Conservation (phyloP, 1,140 invertebrate species). For the Lycorma delicatula region DNA sequence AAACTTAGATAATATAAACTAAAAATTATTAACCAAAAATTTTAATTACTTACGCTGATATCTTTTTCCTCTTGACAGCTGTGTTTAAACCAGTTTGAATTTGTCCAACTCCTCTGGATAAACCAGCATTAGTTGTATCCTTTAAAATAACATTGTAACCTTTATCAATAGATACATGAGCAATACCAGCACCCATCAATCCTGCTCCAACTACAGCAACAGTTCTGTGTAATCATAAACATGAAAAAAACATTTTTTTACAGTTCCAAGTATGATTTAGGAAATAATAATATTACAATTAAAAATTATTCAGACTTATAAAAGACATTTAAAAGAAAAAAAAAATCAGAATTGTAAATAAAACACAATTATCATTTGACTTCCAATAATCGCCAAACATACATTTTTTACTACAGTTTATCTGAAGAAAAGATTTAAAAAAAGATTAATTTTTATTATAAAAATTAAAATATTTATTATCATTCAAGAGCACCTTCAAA, state of each 20-base stretch:
- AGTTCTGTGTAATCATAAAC: slow-evolving; percentile 41
- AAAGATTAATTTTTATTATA: no score
- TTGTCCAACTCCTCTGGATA: slow-evolving; percentile 83
- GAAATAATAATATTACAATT: not conserved
- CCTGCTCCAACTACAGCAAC: slow-evolving; percentile 91
- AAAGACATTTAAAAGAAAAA: not conserved
- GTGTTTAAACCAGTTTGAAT: slow-evolving; percentile 73
- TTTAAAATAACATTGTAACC: slow-evolving; percentile 86
- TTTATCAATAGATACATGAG: slow-evolving; percentile 95
- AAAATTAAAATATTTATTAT: no score
- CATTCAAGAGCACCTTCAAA: no score
- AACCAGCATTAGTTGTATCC: slow-evolving; percentile 72
- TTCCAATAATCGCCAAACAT: no score
- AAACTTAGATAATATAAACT: no score
- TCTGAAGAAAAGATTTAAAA: no score
- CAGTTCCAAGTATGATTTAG: not conserved
- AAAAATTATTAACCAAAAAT: no score
- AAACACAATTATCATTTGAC: not conserved
- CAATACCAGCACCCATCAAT: slow-evolving; percentile 96
- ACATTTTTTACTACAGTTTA: no score
- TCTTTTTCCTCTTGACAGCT: slow-evolving; percentile 73
- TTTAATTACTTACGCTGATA: no score
- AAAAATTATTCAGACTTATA: not conserved
- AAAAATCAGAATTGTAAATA: not conserved
- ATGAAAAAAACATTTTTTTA: not conserved